Base-by-base conservation (phyloP, 2,113 vertebrate genomes). In the Strix aluco region DNA sequence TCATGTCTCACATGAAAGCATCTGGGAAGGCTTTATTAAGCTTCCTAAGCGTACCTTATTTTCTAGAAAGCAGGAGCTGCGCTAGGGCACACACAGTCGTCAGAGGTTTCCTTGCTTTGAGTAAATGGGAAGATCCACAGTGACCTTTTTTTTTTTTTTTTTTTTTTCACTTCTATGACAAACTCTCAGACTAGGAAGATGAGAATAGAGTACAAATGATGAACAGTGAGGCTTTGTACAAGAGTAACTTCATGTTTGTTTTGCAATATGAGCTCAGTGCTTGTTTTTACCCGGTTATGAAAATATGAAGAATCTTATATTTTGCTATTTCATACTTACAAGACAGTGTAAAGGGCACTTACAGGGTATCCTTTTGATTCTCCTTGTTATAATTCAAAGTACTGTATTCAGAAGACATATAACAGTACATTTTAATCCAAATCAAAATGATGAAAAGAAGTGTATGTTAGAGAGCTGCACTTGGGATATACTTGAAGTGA, bases 81-180 rank as follows among this genome's bases (percentile, higher is more conserved):
- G 0, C n/a, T 66, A 29, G 23, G 29, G 38, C 59, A 51, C 0
- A 0, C 1, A 1, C 51, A 78, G 44, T 70, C 2, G 1, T 90
- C 19, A 30, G 54, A n/a, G 46, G 16, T 46, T 90, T 73, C 77
- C 36, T 44, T 38, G 59, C 71, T 69, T 81, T 79, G n/a, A 79
- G 29, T 40, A 21, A 57, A 25, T 34, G 44, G 47, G 63, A 59
- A 79, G 61, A 49, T 84, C 40, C 46, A 18, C n/a, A 10, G 42
- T 40, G 67, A 17, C 18, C 34, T 40, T 58, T 62, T 23, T 30
- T 30, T 34, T 38, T 51, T 26, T 44, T 42, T 77, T 58, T 65
- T 7, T 38, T 38, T 38, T 38, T 38, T 38, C 1, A 20, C 22
- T 32, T 67, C 32, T 54, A 0, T 34, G 42, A n/a, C 55, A 65